Evolutionary conservation across 1,140 invertebrate species (phyloP), one percentile per base, ranked within the genome.

Genomic region (Zelostemma sp.): DNA sequence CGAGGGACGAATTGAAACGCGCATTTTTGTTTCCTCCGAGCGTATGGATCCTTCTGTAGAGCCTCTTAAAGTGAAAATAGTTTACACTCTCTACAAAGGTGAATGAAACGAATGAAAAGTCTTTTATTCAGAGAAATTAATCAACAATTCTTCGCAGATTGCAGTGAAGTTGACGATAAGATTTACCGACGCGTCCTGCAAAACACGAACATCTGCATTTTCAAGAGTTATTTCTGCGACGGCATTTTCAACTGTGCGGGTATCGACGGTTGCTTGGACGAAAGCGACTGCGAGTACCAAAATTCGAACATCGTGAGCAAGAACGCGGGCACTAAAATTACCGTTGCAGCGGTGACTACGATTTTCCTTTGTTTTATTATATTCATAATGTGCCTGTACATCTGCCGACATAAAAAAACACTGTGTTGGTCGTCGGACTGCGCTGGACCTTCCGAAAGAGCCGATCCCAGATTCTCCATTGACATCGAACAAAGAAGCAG

Each of bases 401-500:
- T 81, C 40, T 85, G 80, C 56, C 77, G 80, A 9, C 72, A 70
- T 16, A 66, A 82, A 6, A 76, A 81, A 31, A 82, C 80, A 55
- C 56, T 86, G 8, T 85, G 82, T 31, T 86, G 83, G 84, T 82
- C 83, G 6, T 48, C 77, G 1, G 83, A 85, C 47, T 86, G 80
- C 31, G 78, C 79, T 2, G 80, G 82, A 17, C 80, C 81, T 14
- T 72, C 56, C 5, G 68, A 68, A 12, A 51, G 31, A 2, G 64
- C 55, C 35, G 63, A 49, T 1, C 63, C 62, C 8, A 63, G 61
- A 8, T 57, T 77, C 4, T 57, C 70, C 18, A 50, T 69, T 5
- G 65, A 77, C 25, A 33, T 40, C 6, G 59, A 69, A 19, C 60
- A 59, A 11, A 51, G 69, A 9, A 53, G 3, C 50, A 17, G 45